Evolutionary conservation across 2,113 vertebrate genomes (phyloP), one percentile per base, ranked within the genome.

Genomic region (Cinclus cinclus): DNA sequence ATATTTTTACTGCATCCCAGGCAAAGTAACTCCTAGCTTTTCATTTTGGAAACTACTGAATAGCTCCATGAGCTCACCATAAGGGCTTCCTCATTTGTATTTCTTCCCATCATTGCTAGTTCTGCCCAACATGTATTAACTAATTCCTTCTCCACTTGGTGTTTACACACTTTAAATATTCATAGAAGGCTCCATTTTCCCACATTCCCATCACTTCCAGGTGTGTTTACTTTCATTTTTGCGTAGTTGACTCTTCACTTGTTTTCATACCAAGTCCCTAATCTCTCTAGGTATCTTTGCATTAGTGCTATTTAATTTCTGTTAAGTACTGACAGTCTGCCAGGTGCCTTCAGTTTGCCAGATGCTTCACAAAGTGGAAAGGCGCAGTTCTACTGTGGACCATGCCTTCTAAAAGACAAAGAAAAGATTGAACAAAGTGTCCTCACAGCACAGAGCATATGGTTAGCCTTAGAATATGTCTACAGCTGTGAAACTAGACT

Each of bases 251-350:
- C 82, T 85, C 64, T 94, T 71, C 90, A 76, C 71, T 93, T 83
- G 58, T 87, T 92, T 95, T 91, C 1, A 0, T 80, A 96, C 73
- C 49, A 78, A 93, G 49, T 60, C 77, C 81, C 77, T 97, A 94
- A 96, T 89, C 95, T 94, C 95, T 95, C 77, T 89, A 87, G 81
- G 85, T 94, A 63, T 87, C 77, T 95, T 87, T 87, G 60, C 52
- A 82, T 95, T 95, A 96, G 83, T 86, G 71, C 87, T 89, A 70
- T 87, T 95, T 95, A 95, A 96, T 95, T 95, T 90, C 76, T 94
- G 74, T 83, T 95, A 92, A 93, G 52, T 87, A 87, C 90, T 94
- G 93, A 94, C 52, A 75, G 79, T 22, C 18, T 65, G 88, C 88
- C 93, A 87, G 68, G 69, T 91, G 76, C 68, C 65, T 83, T 94